Evolutionary conservation across 2,797 vertebrate genomes (phyloP).

Genomic region (Pangasius djambal): DNA sequence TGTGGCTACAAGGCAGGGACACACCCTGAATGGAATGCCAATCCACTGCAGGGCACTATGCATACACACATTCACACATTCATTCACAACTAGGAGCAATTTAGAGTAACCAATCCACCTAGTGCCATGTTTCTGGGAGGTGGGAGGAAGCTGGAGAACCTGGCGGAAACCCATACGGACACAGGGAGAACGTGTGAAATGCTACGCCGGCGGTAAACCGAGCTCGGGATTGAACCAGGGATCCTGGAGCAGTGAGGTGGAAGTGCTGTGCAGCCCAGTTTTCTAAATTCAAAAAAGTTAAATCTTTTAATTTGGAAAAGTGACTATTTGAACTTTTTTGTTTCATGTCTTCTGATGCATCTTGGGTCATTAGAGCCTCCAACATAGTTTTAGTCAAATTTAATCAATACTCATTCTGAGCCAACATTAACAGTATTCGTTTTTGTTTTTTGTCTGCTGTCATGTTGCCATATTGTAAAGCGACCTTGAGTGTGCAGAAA

Average conservation of each 20-base stretch:
- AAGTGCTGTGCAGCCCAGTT: neutral
- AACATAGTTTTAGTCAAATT: neutral
- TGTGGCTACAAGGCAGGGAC: neutral
- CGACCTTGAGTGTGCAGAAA: too few relatives aligned
- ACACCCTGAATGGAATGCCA: neutral
- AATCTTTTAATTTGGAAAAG: neutral
- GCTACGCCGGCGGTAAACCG: neutral
- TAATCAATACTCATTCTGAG: neutral
- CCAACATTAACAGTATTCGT: neutral
- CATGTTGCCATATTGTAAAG: too few relatives aligned
- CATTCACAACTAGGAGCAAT: neutral
- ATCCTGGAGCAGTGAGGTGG: neutral
- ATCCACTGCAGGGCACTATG: neutral
- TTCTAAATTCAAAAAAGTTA: neutral
- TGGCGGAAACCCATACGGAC: neutral
- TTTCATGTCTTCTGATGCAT: neutral
- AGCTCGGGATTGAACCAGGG: neutral
- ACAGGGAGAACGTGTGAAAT: neutral
- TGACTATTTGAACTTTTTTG: neutral
- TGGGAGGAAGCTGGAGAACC: neutral
- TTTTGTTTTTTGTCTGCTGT: too few relatives aligned
- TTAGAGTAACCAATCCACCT: neutral
- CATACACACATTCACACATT: neutral
- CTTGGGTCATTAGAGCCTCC: neutral
- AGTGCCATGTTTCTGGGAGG: neutral